Evolutionary conservation across 2,888 invertebrate species (phyloP).

Genomic region (Athripsodes cinereus): DNA sequence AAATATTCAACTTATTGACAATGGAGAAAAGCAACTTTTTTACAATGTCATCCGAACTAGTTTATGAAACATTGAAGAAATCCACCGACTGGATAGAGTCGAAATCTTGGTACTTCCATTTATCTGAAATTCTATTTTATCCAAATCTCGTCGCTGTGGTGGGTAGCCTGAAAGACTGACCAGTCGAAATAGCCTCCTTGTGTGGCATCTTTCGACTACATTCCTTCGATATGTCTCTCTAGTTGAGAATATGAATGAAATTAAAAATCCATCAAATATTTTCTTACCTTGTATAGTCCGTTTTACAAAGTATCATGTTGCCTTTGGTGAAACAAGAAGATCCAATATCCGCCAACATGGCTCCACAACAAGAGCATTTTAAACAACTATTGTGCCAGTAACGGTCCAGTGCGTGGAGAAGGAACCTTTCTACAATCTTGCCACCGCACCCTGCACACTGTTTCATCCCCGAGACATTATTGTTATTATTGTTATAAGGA

Average conservation of each 20-base stretch:
- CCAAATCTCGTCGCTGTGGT: too few species aligned
- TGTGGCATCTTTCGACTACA: too few species aligned
- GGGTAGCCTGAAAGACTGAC: too few species aligned
- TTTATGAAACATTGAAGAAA: too few species aligned
- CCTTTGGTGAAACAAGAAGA: slow-evolving; percentile 88
- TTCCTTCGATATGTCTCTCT: too few species aligned
- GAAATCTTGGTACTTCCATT: neutral
- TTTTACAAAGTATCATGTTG: slow-evolving; percentile 92
- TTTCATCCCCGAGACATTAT: slow-evolving; percentile 58
- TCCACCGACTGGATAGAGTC: neutral
- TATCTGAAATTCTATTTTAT: neutral
- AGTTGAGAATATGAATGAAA: too few species aligned
- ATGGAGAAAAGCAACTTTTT: too few species aligned
- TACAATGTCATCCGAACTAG: too few species aligned
- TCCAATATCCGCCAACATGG: slow-evolving; percentile 85
- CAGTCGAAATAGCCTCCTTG: too few species aligned
- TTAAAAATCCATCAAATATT: neutral
- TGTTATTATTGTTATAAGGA: slow-evolving; percentile 38
- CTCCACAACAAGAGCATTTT: slow-evolving; percentile 88
- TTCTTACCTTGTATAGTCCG: slow-evolving; percentile 91
- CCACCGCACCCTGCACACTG: slow-evolving; percentile 89
- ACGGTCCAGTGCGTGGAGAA: slow-evolving; percentile 86
- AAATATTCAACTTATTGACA: too few species aligned
- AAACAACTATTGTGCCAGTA: slow-evolving; percentile 96
- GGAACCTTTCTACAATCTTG: slow-evolving; percentile 86